These are phyloP conservation scores for Nycticorax nycticorax DNA, from an alignment of 2,113 vertebrate genomes.

Conservation along the genomic window DNA sequence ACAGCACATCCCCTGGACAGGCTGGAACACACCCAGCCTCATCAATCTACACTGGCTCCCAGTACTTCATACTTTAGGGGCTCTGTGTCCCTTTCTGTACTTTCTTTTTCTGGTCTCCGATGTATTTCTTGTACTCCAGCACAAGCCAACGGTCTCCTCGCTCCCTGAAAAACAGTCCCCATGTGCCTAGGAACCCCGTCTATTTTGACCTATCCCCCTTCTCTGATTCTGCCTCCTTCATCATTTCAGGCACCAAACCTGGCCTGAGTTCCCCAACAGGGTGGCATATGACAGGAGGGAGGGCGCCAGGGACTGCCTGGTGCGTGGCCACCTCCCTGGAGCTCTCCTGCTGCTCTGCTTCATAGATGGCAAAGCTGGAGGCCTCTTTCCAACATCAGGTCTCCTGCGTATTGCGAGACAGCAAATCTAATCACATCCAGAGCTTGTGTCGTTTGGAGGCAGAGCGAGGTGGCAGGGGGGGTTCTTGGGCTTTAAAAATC, in stretches of 20 bases:
- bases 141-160: neutral
- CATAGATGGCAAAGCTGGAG: neutral
- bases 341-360: neutral
- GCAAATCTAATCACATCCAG: rapidly evolving
- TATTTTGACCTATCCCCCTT: neutral
- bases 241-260: neutral
- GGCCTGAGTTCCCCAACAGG: neutral
- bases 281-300: neutral
- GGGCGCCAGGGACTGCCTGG: no score
- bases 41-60: neutral
- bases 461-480: no score
- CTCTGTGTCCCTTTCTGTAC: neutral
- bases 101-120: neutral
- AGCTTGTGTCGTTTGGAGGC: neutral
- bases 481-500: neutral
- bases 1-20: neutral
- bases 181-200: neutral
- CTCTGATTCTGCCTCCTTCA: neutral
- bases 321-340: neutral
- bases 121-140: neutral
- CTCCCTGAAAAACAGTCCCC: neutral
- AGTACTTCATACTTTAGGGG: neutral
- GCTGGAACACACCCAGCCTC: neutral
- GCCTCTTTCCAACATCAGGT: neutral
- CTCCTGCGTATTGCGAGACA: neutral